Conservation (phyloP, 1,140 invertebrate species). For the Papilio aristodemus region DNA sequence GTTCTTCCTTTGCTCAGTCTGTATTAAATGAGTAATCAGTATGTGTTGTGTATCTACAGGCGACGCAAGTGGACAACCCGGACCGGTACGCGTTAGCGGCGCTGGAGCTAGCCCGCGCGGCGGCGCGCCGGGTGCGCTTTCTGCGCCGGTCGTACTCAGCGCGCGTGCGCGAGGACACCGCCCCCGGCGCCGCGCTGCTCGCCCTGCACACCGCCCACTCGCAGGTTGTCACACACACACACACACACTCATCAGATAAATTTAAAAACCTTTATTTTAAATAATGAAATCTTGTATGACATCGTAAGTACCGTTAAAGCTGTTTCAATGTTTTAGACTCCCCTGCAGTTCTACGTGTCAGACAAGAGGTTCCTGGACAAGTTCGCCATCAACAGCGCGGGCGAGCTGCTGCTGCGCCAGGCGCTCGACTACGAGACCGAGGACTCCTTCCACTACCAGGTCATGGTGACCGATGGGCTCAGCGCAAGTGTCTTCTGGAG, state of each 20-base stretch:
- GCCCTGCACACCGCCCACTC: conserved; percentile 85
- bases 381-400: conserved; percentile 88
- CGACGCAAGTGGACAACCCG: conserved; percentile 92
- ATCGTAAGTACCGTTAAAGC: too few species aligned
- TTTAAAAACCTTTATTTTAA: too few species aligned
- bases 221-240: background rate
- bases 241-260: too few species aligned
- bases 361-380: conserved; percentile 83
- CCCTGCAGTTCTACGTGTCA: conserved; percentile 82
- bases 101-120: conserved; percentile 82
- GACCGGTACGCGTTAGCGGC: conserved; percentile 93
- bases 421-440: conserved; percentile 90
- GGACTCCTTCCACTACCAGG: conserved; percentile 87
- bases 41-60: conserved; percentile 73
- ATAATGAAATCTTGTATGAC: too few species aligned
- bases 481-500: conserved; percentile 80
- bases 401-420: conserved; percentile 89
- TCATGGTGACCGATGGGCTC: conserved; percentile 91
- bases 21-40: too few species aligned
- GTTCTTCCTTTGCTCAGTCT: too few species aligned
- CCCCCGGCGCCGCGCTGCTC: conserved; percentile 54
- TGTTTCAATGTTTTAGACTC: conserved; percentile 27
- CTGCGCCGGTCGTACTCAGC: conserved; percentile 81
- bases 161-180: conserved; percentile 82
- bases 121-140: conserved; percentile 28